These are phyloP conservation scores for Polylopha cassiicola DNA, from an alignment of 2,888 invertebrate genomes.

Conservation along the genomic window DNA sequence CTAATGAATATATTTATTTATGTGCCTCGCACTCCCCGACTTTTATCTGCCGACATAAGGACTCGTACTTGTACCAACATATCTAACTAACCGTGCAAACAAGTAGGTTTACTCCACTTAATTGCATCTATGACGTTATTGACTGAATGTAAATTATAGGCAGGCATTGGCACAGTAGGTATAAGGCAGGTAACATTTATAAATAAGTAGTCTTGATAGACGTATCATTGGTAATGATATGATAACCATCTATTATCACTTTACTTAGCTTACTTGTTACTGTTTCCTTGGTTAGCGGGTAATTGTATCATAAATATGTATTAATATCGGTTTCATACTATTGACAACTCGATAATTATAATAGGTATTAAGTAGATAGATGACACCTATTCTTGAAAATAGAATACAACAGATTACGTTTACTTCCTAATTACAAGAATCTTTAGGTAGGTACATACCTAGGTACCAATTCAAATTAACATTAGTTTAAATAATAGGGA, in stretches of 20 bases:
- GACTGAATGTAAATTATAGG: not conserved
- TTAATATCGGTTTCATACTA: too few species aligned
- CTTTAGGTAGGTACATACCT: too few species aligned
- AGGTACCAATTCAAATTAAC: too few species aligned
- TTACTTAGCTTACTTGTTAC: not conserved
- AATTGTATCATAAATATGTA: conserved; percentile 2
- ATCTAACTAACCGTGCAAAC: conserved; percentile 29
- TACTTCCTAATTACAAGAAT: too few species aligned
- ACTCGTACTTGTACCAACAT: conserved; percentile 45
- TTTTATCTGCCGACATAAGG: conserved; percentile 59
- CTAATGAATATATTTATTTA: conserved; percentile 77
- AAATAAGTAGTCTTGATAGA: not conserved
- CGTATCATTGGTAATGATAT: not conserved
- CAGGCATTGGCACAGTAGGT: not conserved
- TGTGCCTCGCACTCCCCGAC: conserved; percentile 50
- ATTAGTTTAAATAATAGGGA: too few species aligned
- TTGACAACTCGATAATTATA: too few species aligned
- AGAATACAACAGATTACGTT: too few species aligned
- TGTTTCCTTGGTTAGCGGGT: not conserved
- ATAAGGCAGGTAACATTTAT: not conserved
- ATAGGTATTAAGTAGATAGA: too few species aligned
- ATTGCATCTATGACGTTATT: conserved; percentile 4
- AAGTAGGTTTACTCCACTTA: not conserved
- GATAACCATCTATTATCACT: not conserved
- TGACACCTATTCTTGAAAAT: too few species aligned